Base-by-base conservation (phyloP, 2,888 invertebrate species). In the Pegoplata infirma region DNA sequence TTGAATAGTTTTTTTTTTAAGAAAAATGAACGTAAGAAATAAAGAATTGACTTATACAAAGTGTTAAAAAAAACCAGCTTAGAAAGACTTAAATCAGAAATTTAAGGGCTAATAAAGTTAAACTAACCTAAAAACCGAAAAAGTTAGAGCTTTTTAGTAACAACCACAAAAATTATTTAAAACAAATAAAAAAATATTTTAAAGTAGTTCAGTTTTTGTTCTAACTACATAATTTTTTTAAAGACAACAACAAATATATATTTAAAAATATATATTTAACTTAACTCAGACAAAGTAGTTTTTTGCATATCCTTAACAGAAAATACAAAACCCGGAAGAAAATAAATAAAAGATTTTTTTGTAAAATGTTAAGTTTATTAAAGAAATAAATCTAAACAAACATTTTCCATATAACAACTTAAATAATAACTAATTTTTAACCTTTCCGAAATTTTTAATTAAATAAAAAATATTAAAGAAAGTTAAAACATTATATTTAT, bases 271-370 rank as follows among this genome's bases (percentile, higher is more conserved):
- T 78, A 40, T 40, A 40, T n/a, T 40, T 21, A 77, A 77, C 76
- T 69, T 75, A 84, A 85, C 83, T 85, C 87, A 85, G 87, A 86
- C 87, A 88, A 86, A 84, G 88, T 86, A 88, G 87, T 86, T 84
- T 67, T 88, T 81, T 86, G 86, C 88, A 87, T 84, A 87, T 86
- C 86, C 85, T 81, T 76, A 84, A 80, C 71, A 80, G 78, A 80
- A 79, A 77, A 79, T 73, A 74, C 74, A 76, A 69, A 58, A 79
- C 14, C 51, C 23, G 36, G 5, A 47, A 63, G 19, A 66, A 72
- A 56, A 25, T 12, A 47, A 69, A 59, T 2, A 53, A 49, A 10
- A 53, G 53, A 25, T 32, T 66, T n/a, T n/a, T 71, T 71, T 79
- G 23, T 51, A 66, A 78, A 69, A 44, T 74, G 44, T 71, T 23